Percentiles rank a stretch among this genome's conserved stretches.
Evolutionary conservation across 2,888 invertebrate genomes (phyloP).

Genomic region (Macrosoma leucophasiata): DNA sequence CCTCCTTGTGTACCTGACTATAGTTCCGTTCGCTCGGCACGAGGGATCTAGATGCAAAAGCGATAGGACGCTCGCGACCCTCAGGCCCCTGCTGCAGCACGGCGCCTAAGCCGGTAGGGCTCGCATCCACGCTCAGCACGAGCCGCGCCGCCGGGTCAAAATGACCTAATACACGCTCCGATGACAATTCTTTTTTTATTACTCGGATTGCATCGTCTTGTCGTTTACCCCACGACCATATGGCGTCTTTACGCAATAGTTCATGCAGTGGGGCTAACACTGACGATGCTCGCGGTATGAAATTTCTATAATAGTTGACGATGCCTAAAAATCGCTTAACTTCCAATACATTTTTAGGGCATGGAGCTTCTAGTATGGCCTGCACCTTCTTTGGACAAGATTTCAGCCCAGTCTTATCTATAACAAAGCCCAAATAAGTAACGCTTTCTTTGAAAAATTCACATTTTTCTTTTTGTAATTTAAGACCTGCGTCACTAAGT

Average conservation of each 20-base stretch:
- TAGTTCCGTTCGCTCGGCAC: constrained; percentile 15
- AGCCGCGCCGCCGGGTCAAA: constrained; percentile 14
- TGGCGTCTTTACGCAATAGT: constrained; percentile 6
- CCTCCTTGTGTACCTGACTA: constrained; percentile 23
- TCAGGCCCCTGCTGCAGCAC: constrained; percentile 12
- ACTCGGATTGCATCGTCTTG: background rate
- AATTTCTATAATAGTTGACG: constrained; percentile 20
- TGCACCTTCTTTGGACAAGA: constrained; percentile 17
- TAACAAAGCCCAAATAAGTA: constrained; percentile 15
- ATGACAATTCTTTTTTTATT: constrained; percentile 5
- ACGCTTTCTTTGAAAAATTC: constrained; percentile 10
- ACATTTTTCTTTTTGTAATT: constrained; percentile 13
- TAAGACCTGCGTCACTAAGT: constrained; percentile 9
- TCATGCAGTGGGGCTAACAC: constrained; percentile 15
- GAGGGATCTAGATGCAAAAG: constrained; percentile 18
- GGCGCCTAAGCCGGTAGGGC: constrained; percentile 17
- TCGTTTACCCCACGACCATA: constrained; percentile 14
- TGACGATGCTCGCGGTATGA: constrained; percentile 15
- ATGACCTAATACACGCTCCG: constrained; percentile 18
- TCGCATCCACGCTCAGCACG: constrained; percentile 16
- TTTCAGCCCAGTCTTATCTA: constrained; percentile 11
- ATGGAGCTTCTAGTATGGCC: constrained; percentile 10
- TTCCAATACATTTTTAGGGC: constrained; percentile 12
- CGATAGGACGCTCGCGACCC: constrained; percentile 13
- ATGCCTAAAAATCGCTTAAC: constrained; percentile 18